A percentile compares a stretch with the other conserved stretches of the same genome.
These are phyloP conservation scores for Morbakka virulenta DNA, from an alignment of 30 jellyfish, hydroid and myxozoan species.

Conservation along the genomic window DNA sequence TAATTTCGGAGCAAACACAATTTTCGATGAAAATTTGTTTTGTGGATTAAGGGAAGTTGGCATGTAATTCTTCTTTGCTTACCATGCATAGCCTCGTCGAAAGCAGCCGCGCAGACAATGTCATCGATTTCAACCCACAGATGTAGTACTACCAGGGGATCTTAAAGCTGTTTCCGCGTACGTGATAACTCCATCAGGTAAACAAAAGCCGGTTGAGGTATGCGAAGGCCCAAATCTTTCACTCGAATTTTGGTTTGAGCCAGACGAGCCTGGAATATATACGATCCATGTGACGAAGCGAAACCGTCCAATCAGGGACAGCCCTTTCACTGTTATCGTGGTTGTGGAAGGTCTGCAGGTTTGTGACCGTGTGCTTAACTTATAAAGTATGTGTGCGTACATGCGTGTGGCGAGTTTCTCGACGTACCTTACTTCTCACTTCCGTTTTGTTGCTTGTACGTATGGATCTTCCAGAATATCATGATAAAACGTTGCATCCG, in stretches of 20 bases:
- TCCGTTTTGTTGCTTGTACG: too few species aligned
- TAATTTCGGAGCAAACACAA: too few species aligned
- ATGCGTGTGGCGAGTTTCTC: too few species aligned
- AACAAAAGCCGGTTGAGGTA: slow-evolving; percentile 82
- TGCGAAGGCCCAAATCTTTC: slow-evolving; percentile 94
- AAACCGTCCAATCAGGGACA: slow-evolving; percentile 91
- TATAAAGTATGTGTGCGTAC: too few species aligned
- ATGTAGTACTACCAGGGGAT: slow-evolving; percentile 91
- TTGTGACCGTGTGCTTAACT: too few species aligned
- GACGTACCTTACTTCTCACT: too few species aligned
- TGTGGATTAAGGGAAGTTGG: too few species aligned
- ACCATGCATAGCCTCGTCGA: background rate
- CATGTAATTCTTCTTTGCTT: too few species aligned
- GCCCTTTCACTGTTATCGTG: slow-evolving; percentile 91
- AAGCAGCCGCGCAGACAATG: background rate
- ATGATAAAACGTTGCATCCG: too few species aligned
- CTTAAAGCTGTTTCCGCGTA: slow-evolving; percentile 70
- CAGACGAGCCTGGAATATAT: slow-evolving; percentile 98
- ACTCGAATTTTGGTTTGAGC: slow-evolving; percentile 88
- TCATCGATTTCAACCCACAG: slow-evolving; percentile 62
- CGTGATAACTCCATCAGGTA: slow-evolving; percentile 85
- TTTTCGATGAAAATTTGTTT: too few species aligned
- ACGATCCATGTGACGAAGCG: slow-evolving; percentile 88
- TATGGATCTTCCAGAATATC: too few species aligned
- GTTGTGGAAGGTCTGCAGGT: background rate